phyloP scores from a whole-genome alignment of 2,797 vertebrate genomes.

The Manis pentadactyla region DNA sequence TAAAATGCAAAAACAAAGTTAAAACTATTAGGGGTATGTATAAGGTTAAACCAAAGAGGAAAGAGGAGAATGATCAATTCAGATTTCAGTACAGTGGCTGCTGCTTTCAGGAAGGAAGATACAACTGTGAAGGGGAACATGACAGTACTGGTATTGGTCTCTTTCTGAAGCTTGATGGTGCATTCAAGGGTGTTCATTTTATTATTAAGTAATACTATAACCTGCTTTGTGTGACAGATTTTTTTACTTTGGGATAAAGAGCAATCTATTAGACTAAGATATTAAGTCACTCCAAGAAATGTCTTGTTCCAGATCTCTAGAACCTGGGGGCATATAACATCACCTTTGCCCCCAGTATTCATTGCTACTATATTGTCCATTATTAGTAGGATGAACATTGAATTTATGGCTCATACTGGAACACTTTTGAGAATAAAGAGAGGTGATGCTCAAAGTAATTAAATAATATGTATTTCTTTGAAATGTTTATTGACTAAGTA shows the following conservation, averaged over 20 bases:
- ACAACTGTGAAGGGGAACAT: not conserved
- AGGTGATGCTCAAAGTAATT: conserved; percentile 11
- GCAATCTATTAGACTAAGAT: not conserved
- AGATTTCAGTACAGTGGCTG: not conserved
- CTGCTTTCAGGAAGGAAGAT: not conserved
- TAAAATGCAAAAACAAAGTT: not conserved
- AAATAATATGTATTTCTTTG: not conserved
- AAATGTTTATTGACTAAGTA: not conserved
- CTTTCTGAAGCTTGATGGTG: not conserved
- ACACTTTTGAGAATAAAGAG: not conserved
- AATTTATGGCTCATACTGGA: not conserved
- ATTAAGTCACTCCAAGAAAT: not conserved
- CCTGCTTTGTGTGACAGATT: not conserved
- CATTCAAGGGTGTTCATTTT: not conserved
- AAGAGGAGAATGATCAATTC: conserved; percentile 21
- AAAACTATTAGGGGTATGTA: not conserved
- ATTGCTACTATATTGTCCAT: not conserved
- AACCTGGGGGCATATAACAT: not conserved
- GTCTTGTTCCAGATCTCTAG: not conserved
- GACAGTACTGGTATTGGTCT: not conserved
- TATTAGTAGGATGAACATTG: not conserved
- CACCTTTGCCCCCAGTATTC: not conserved
- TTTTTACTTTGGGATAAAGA: conserved; percentile 4
- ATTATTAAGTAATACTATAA: not conserved
- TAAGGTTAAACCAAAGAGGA: not conserved